Evolutionary conservation across 2,113 vertebrate species (phyloP), one percentile per base, ranked within the genome.

Genomic region (Meles meles): DNA sequence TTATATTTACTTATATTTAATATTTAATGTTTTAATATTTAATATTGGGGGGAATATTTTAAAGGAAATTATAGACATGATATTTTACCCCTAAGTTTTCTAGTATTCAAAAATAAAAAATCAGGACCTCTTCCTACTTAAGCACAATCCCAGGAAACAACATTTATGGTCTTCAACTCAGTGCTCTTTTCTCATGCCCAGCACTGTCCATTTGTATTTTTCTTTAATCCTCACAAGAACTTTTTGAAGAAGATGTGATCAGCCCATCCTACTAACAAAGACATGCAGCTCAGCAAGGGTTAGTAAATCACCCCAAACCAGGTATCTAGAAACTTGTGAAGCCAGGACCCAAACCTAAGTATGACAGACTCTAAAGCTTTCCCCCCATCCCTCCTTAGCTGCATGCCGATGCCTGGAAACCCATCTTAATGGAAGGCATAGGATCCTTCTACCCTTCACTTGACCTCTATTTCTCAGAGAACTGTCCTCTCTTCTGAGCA

Each of bases 31-130:
- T 92, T 95, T 63, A 92, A 88, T 18, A 76, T 47, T 76, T 76
- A 90, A 57, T 44, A 44, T 85, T 93, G 67, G 27, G 18, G 18
- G 39, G 27, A 61, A 47, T 72, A 93, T 82, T 95, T 96, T 79
- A 93, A 85, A 91, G 77, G 77, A 84, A 97, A 76, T 80, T 91
- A 92, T 20, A 92, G 61, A 61, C 42, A 25, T n/a, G 34, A 29
- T 59, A 63, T 71, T 80, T 96, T n/a, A 74, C n/a, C 34, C 8
- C 15, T 65, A 59, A 90, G 86, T 92, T 86, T 72, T 49, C 76
- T 17, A 79, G 12, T 59, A 61, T 96, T 82, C 21, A 44, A 86
- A 97, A 15, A 52, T 18, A 55, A 55, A n/a, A 92, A 71, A 85
- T 20, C 52, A 82, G 74, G 52, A 23, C 20, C 49, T 57, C 17